phyloP scores from a whole-genome alignment of 2,888 invertebrate genomes.

The Harpagoxenus sublaevis region DNA sequence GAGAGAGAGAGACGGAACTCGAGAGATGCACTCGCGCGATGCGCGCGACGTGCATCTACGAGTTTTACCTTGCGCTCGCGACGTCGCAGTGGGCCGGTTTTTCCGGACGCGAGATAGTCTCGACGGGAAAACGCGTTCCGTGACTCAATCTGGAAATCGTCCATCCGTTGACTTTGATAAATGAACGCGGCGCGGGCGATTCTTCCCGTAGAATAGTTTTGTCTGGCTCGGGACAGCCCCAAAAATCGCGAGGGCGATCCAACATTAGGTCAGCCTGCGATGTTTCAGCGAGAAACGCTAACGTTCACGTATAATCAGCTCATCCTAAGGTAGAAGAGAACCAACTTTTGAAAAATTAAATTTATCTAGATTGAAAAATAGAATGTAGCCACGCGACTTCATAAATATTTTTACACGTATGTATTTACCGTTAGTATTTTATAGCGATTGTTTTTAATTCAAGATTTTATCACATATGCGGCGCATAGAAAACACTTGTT shows the following conservation, averaged over 20 bases:
- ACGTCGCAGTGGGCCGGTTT: conserved; percentile 39
- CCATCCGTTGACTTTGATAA: conserved; percentile 76
- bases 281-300: conserved; percentile 18
- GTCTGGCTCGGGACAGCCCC: not conserved
- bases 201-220: conserved; percentile 29
- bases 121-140: conserved; percentile 63
- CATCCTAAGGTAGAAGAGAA: not conserved
- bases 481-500: no score
- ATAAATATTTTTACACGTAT: not conserved
- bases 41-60: conserved; percentile 33
- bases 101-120: conserved; percentile 32
- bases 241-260: conserved; percentile 18
- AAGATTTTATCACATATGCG: not conserved
- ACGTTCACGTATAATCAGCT: not conserved
- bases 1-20: not conserved
- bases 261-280: conserved; percentile 7
- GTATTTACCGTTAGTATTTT: not conserved
- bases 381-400: not conserved
- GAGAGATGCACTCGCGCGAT: not conserved
- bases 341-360: not conserved
- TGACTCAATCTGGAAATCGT: conserved; percentile 75
- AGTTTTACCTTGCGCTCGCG: conserved; percentile 30
- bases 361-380: not conserved
- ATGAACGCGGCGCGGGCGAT: conserved; percentile 63
- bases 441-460: conserved; percentile 5